A percentile compares a stretch with the other conserved stretches of the same genome.
phyloP scores from a whole-genome alignment of 2,888 invertebrate genomes.

The Philaethria dido region DNA sequence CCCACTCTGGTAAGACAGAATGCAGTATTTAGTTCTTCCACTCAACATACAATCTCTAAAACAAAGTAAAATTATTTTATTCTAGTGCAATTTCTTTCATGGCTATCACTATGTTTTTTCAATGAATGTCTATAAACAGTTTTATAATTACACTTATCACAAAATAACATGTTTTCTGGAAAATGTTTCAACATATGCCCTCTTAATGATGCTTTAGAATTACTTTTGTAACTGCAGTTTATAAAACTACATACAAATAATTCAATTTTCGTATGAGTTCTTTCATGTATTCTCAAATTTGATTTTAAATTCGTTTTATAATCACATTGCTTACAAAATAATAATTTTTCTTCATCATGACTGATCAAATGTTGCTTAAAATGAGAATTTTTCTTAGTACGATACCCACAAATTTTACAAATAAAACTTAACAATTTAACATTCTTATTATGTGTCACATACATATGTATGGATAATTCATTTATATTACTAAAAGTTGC shows the following conservation, averaged over 20 bases:
- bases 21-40: too few species aligned
- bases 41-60: too few species aligned
- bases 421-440: constrained; percentile 36
- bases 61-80: constrained; percentile 7
- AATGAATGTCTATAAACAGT: constrained; percentile 60
- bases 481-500: constrained; percentile 46
- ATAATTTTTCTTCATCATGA: constrained; percentile 45
- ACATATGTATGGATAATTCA: constrained; percentile 47
- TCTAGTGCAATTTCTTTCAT: constrained; percentile 50
- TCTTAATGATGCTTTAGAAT: constrained; percentile 52
- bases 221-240: constrained; percentile 47
- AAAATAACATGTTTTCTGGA: constrained; percentile 53
- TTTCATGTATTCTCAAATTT: constrained; percentile 56
- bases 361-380: constrained; percentile 51
- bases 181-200: constrained; percentile 57
- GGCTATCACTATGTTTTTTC: constrained; percentile 55
- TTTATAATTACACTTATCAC: constrained; percentile 61
- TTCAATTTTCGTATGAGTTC: constrained; percentile 51
- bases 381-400: constrained; percentile 52
- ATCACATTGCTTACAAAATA: constrained; percentile 51
- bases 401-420: constrained; percentile 53
- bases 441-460: constrained; percentile 44
- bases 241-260: constrained; percentile 48
- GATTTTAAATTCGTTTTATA: constrained; percentile 52
- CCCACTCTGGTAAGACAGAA: too few species aligned